Conservation (phyloP, 2,888 invertebrate species). For the Panzeria rudis region DNA sequence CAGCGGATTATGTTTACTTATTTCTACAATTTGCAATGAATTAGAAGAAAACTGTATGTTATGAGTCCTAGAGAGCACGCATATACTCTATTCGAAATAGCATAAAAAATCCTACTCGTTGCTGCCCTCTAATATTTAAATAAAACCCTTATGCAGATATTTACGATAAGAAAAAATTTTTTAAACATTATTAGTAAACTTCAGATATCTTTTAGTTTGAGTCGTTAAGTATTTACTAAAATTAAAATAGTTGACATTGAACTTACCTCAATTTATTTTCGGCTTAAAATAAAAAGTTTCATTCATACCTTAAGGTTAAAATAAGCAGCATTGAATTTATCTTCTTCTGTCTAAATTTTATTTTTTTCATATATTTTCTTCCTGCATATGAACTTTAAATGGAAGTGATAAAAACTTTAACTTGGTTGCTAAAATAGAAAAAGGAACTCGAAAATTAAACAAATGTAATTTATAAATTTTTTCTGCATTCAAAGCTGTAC, state of each 20-base stretch:
- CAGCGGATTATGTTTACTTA: no score
- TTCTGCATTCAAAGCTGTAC: conserved; percentile 18
- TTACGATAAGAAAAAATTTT: no score
- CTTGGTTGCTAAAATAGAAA: neutral
- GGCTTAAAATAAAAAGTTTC: conserved; percentile 30
- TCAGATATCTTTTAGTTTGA: neutral
- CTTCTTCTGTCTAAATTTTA: neutral
- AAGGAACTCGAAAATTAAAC: conserved; percentile 50
- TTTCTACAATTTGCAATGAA: no score
- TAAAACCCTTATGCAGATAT: no score
- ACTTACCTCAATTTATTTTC: conserved; percentile 44
- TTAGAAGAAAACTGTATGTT: no score
- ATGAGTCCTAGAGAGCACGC: no score
- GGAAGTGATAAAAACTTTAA: conserved; percentile 36
- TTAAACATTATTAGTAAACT: neutral
- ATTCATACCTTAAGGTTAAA: conserved; percentile 40
- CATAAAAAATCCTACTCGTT: no score
- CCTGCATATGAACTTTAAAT: neutral
- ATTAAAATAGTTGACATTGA: conserved; percentile 55
- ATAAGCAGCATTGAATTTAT: conserved; percentile 23
- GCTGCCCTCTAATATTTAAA: no score
- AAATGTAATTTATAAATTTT: conserved; percentile 52
- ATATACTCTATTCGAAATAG: no score
- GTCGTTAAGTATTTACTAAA: neutral
- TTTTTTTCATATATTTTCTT: neutral